These are phyloP conservation scores for Trissoscelio sp. DNA, from an alignment of 2,888 invertebrate genomes.

Conservation along the genomic window DNA sequence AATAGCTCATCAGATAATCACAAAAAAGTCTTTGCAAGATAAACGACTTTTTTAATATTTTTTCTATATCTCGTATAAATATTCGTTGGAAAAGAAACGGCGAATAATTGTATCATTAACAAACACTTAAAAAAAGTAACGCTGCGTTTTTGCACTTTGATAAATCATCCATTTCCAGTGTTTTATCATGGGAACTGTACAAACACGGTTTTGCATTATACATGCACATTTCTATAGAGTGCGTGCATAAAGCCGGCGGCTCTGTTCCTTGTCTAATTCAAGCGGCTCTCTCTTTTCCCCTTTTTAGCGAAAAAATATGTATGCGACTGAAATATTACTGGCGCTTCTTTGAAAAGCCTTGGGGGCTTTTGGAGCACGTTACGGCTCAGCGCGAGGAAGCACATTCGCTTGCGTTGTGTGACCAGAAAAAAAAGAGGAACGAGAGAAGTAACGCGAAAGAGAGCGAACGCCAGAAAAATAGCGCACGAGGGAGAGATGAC, in stretches of 20 bases:
- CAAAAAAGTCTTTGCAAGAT: no score
- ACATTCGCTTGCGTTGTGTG: conserved; percentile 58
- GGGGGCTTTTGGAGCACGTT: conserved; percentile 65
- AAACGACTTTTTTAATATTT: no score
- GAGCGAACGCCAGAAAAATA: conserved; percentile 60
- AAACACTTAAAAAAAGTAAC: conserved; percentile 34
- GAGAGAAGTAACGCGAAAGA: conserved; percentile 21
- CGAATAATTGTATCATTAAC: conserved; percentile 40
- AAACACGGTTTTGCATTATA: conserved; percentile 59
- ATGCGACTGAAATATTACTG: conserved; percentile 70
- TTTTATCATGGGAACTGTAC: conserved; percentile 51
- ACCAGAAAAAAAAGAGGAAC: conserved; percentile 36
- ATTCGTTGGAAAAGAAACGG: not conserved
- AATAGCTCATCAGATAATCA: no score
- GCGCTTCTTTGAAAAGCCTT: conserved; percentile 69
- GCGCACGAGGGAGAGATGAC: conserved; percentile 54
- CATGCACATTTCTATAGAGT: conserved; percentile 56
- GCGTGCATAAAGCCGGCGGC: conserved; percentile 53
- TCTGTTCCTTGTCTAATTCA: conserved; percentile 62
- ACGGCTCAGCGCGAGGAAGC: conserved; percentile 58
- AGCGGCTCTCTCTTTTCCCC: conserved; percentile 46
- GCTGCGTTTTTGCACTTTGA: conserved; percentile 43
- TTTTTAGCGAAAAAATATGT: conserved; percentile 68
- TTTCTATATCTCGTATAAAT: no score
- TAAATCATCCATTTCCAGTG: conserved; percentile 51